These are phyloP conservation scores for Limnephilus lunatus DNA, from an alignment of 2,888 invertebrate species.

Conservation along the genomic window DNA sequence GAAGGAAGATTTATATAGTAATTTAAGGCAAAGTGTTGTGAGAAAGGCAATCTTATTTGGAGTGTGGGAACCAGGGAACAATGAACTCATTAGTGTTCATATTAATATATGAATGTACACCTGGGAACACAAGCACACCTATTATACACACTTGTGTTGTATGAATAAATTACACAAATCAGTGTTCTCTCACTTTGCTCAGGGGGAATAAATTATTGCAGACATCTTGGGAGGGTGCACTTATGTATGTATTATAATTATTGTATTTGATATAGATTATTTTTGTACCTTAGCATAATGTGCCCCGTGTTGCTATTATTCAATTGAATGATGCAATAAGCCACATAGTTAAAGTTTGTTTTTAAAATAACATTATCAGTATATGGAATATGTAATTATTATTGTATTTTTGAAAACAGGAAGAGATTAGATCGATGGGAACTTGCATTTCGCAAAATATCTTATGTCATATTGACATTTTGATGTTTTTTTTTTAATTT, in stretches of 20 bases:
- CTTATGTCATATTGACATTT: constrained; percentile 60
- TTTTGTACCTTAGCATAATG: constrained; percentile 54
- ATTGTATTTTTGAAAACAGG: constrained; percentile 1
- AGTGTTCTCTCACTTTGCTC: constrained; percentile 56
- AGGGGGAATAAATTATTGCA: constrained; percentile 39
- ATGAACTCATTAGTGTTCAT: constrained; percentile 66
- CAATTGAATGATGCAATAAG: constrained; percentile 13
- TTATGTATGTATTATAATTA: neutral
- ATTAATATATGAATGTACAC: constrained; percentile 65
- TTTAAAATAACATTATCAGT: neutral
- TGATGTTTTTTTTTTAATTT: constrained; percentile 16
- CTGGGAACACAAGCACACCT: constrained; percentile 59
- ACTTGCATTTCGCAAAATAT: neutral
- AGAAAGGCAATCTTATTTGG: constrained; percentile 64
- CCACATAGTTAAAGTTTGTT: neutral
- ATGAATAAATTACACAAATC: constrained; percentile 65
- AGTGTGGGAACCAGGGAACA: constrained; percentile 65
- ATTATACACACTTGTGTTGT: constrained; percentile 60
- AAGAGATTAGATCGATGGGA: neutral
- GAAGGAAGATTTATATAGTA: constrained; percentile 58
- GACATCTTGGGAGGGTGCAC: constrained; percentile 18
- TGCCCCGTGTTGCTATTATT: neutral
- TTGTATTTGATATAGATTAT: constrained; percentile 36
- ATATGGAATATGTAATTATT: neutral
- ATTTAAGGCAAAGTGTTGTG: constrained; percentile 62